phyloP scores from a whole-genome alignment of 2,113 vertebrate species.

The Zootoca vivipara region DNA sequence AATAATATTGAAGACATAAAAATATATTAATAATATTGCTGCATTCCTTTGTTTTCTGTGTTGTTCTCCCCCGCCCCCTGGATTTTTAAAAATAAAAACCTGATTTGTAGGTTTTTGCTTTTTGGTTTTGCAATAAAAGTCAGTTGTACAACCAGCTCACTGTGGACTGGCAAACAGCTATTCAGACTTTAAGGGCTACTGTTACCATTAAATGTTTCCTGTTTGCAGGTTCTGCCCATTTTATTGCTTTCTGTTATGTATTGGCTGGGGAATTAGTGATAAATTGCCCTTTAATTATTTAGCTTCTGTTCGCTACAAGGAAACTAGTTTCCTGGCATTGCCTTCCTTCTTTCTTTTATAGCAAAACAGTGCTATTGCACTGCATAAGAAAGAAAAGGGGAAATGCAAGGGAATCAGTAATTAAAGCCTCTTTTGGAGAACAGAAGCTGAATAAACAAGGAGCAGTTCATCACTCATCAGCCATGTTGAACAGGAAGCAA shows the following conservation, averaged over 20 bases:
- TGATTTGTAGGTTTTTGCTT: background rate
- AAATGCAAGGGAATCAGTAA: background rate
- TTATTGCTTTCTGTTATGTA: background rate
- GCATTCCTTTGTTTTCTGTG: background rate
- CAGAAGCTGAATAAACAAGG: background rate
- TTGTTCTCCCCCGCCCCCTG: background rate
- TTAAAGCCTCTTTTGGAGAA: background rate
- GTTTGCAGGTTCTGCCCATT: background rate
- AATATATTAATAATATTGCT: background rate
- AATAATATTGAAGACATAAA: background rate
- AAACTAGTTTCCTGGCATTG: background rate
- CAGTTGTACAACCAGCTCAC: background rate
- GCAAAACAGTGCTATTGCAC: background rate
- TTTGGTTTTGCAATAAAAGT: background rate
- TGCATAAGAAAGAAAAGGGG: background rate
- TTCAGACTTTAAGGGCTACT: background rate
- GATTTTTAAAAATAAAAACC: background rate
- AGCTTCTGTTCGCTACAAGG: background rate
- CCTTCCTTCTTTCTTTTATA: background rate
- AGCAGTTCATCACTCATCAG: background rate
- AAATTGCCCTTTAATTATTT: background rate
- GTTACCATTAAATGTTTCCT: background rate
- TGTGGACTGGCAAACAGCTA: background rate
- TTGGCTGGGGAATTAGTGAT: background rate
- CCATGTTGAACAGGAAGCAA: background rate